These are phyloP conservation scores for Rhodeus uyekii DNA, from an alignment of 2,797 vertebrate genomes.

Conservation along the genomic window DNA sequence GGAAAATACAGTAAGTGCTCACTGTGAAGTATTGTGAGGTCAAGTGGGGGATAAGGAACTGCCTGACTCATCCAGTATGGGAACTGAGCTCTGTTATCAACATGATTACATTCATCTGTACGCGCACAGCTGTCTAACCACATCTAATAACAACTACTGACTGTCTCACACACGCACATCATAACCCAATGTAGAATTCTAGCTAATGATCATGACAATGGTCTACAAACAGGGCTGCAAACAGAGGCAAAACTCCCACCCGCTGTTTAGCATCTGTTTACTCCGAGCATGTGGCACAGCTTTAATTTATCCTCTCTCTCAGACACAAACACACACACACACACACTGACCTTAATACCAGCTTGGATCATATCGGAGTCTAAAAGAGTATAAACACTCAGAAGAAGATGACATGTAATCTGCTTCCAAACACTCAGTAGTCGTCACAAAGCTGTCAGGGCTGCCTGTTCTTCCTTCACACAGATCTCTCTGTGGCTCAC, in stretches of 20 bases:
- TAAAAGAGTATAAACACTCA: slow-evolving; percentile 50
- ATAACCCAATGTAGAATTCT: not conserved
- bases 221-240: not conserved
- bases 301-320: slow-evolving; percentile 42
- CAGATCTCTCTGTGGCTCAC: not conserved
- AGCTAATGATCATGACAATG: slow-evolving; percentile 11
- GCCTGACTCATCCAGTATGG: not conserved
- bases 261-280: slow-evolving; percentile 56
- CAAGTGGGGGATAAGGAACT: not conserved
- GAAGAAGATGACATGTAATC: slow-evolving; percentile 10
- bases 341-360: slow-evolving; percentile 68
- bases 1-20: no score
- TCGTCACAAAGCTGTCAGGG: slow-evolving; percentile 46
- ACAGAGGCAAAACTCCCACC: slow-evolving; percentile 24
- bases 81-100: slow-evolving; percentile 1
- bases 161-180: not conserved
- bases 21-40: not conserved
- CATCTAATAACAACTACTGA: not conserved
- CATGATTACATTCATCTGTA: not conserved
- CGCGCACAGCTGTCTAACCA: not conserved
- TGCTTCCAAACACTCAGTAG: not conserved
- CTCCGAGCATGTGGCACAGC: slow-evolving; percentile 43
- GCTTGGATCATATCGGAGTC: slow-evolving; percentile 55
- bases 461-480: not conserved
- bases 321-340: slow-evolving; percentile 35